Conservation (phyloP, 2,888 invertebrate species). For the Dryobotodes eremita region DNA sequence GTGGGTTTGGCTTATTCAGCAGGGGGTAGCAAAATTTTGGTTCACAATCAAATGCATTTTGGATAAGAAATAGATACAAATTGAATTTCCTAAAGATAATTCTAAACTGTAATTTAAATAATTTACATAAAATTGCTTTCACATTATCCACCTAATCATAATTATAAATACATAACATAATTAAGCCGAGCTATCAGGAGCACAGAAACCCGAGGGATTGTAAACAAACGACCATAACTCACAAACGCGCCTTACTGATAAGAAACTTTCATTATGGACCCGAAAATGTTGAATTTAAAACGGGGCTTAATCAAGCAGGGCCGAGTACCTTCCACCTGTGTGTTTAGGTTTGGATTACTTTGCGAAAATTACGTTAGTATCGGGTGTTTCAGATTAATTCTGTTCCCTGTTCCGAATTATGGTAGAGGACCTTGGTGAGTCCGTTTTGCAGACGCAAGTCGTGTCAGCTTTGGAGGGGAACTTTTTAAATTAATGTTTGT, state of each 20-base stretch:
- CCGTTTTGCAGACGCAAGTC: slow-evolving; percentile 58
- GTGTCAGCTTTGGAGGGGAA: slow-evolving; percentile 57
- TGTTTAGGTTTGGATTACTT: slow-evolving; percentile 86
- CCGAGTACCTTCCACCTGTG: slow-evolving; percentile 84
- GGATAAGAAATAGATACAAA: neutral
- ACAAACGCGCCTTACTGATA: slow-evolving; percentile 88
- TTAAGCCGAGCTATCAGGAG: slow-evolving; percentile 65
- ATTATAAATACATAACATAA: slow-evolving; percentile 69
- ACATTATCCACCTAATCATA: slow-evolving; percentile 64
- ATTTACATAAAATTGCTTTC: slow-evolving; percentile 43
- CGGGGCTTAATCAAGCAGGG: slow-evolving; percentile 87
- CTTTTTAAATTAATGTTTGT: slow-evolving; percentile 53
- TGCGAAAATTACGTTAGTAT: slow-evolving; percentile 86
- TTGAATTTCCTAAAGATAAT: neutral
- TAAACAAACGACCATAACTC: slow-evolving; percentile 86
- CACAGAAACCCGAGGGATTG: slow-evolving; percentile 66
- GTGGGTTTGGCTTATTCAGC: neutral
- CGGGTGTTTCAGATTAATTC: slow-evolving; percentile 82
- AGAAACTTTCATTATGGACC: slow-evolving; percentile 89
- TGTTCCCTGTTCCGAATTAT: slow-evolving; percentile 76
- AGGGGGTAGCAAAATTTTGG: neutral
- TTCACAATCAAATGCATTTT: no score
- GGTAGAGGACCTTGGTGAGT: slow-evolving; percentile 60
- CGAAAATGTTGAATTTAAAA: slow-evolving; percentile 89
- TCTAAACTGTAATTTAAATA: slow-evolving; percentile 8